Conservation (phyloP, 2,888 invertebrate genomes). For the Campoplex capitator region DNA sequence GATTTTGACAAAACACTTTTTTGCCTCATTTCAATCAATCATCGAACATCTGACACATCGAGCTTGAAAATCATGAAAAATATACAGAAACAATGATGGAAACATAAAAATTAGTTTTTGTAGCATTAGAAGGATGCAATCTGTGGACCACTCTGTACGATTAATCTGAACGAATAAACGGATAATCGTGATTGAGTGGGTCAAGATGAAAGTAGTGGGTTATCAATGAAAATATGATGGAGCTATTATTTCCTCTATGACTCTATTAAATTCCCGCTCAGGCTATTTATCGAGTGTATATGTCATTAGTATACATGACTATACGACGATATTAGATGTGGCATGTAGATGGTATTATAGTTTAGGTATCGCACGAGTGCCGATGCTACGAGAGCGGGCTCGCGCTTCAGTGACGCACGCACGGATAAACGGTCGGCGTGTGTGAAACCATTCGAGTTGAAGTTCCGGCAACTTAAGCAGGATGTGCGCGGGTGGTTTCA, state of each 20-base stretch:
- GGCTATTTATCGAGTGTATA: slow-evolving; percentile 30
- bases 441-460: slow-evolving; percentile 74
- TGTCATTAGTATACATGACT: neutral
- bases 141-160: neutral
- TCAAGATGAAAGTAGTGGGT: slow-evolving; percentile 14
- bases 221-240: slow-evolving; percentile 57
- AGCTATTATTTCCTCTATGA: slow-evolving; percentile 63
- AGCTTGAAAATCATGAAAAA: too few relatives aligned
- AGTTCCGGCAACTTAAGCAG: slow-evolving; percentile 78
- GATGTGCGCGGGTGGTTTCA: slow-evolving; percentile 77
- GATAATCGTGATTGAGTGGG: slow-evolving; percentile 18
- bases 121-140: neutral
- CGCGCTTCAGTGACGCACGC: slow-evolving; percentile 66
- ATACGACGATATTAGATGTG: neutral
- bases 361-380: slow-evolving; percentile 64
- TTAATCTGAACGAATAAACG: slow-evolving; percentile 24
- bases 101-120: neutral
- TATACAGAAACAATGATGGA: neutral
- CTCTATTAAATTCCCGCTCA: slow-evolving; percentile 54
- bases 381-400: slow-evolving; percentile 32
- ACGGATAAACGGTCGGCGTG: slow-evolving; percentile 69
- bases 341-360: slow-evolving; percentile 49
- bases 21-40: too few relatives aligned
- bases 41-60: too few relatives aligned
- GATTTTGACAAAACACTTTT: too few relatives aligned